Evolutionary conservation across 2,888 invertebrate species (phyloP).

Genomic region (Serripes groenlandicus): DNA sequence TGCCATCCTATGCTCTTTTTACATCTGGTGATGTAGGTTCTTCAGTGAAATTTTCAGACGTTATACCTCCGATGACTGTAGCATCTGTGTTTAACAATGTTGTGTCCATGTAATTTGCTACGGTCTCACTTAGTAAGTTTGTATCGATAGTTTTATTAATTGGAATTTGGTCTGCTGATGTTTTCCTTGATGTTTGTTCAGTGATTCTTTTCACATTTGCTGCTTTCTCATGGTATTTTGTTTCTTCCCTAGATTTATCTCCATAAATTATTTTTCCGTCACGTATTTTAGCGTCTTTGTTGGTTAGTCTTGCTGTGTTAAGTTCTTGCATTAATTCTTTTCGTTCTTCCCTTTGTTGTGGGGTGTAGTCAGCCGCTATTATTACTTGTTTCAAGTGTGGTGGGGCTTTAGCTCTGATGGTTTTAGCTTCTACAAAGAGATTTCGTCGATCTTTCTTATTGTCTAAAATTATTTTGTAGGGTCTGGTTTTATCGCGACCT

Average conservation of each 20-base stretch:
- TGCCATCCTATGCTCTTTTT: background rate
- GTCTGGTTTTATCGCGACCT: background rate
- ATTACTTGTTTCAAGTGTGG: background rate
- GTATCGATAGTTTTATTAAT: background rate
- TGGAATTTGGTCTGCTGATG: background rate
- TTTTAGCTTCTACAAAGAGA: background rate
- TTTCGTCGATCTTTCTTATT: background rate
- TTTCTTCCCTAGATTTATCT: background rate
- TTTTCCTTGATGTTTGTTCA: background rate
- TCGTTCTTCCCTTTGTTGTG: background rate
- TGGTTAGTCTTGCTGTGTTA: background rate
- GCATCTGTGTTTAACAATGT: background rate
- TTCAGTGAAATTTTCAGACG: background rate
- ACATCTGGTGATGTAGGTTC: background rate
- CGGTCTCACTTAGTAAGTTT: background rate
- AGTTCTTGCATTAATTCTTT: background rate
- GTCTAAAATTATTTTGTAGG: background rate
- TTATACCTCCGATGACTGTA: background rate
- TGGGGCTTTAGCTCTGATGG: background rate
- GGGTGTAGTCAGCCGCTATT: background rate
- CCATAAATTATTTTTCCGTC: background rate
- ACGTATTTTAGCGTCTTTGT: background rate
- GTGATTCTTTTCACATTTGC: too few species aligned
- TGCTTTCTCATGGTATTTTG: too few species aligned
- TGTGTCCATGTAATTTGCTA: too few species aligned